phyloP scores from a whole-genome alignment of 2,888 invertebrate genomes.

The Cryptocephalus moraei region DNA sequence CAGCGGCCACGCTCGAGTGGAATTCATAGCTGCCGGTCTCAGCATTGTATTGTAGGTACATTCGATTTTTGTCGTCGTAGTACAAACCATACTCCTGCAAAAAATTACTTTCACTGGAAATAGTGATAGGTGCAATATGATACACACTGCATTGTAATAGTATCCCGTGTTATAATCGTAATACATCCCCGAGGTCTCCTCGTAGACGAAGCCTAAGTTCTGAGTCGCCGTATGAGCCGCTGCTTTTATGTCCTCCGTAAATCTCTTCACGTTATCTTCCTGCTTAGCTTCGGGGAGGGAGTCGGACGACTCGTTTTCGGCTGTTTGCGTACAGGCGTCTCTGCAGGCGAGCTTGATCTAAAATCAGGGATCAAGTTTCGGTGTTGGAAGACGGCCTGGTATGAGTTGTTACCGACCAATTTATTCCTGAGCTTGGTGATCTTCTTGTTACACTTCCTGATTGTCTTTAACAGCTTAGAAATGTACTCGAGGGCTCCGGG shows the following conservation, averaged over 20 bases:
- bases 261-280: constrained; percentile 31
- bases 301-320: neutral
- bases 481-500: constrained; percentile 51
- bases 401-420: constrained; percentile 26
- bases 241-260: constrained; percentile 67
- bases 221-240: constrained; percentile 65
- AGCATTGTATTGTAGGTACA: constrained; percentile 74
- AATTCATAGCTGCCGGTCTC: constrained; percentile 65
- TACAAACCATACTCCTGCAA: constrained; percentile 74
- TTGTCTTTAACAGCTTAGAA: constrained; percentile 44
- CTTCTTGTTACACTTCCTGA: constrained; percentile 47
- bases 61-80: constrained; percentile 77
- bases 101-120: constrained; percentile 1
- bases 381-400: too few species aligned
- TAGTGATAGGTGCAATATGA: neutral
- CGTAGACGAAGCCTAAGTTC: constrained; percentile 73
- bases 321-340: neutral
- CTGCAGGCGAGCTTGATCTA: too few species aligned
- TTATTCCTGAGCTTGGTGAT: constrained; percentile 49
- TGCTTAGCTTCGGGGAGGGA: neutral
- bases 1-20: constrained; percentile 55
- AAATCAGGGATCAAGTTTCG: too few species aligned
- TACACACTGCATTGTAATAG: constrained; percentile 64
- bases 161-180: constrained; percentile 83
- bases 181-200: constrained; percentile 77